Evolutionary conservation across 37 sponge, comb jelly and placozoan genomes (phyloP), one percentile per base, ranked within the genome.

Genomic region (Petrosia ficiformis): DNA sequence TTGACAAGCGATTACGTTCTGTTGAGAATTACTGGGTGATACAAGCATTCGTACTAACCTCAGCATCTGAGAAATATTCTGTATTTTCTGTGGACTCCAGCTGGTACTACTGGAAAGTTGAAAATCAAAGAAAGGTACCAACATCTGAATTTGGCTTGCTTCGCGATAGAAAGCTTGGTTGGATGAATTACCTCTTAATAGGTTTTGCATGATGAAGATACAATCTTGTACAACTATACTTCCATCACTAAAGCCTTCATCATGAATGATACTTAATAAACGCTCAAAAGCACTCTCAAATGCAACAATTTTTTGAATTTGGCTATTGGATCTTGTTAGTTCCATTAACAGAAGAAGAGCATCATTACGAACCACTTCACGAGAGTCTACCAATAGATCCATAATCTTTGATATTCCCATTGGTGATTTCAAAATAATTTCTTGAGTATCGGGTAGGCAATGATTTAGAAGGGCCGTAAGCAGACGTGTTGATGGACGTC

Each of bases 201-300:
- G 73, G 59, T 86, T 87, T 21, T 76, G 69, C 70, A 96, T 76
- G 24, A 96, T 63, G 22, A 35, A 31, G 36, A 96, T 61, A 44
- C 97, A 96, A 67, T 96, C 97, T 65, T 92, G 78, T 2, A 93
- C 94, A 5, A 96, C 59, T 30, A 96, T 93, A 5, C 93, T 93
- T 28, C 97, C 97, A 34, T 93, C 97, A 72, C 91, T 96, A 61
- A 72, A 82, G 22, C 97, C 97, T 68, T 96, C 97, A 10, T 72
- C 83, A 19, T 52, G 72, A 16, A 93, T 68, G 28, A 96, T 89
- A 6, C 74, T 73, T 37, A 96, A 16, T 3, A 96, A 68, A 0
- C 91, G 90, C 39, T 96, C 97, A 80, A 96, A 96, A 0, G 88
- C 97, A 81, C 89, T 96, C 74, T 96, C 97, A 80, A 96, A 96